Evolutionary conservation across 2,797 vertebrate genomes (phyloP), one percentile per base, ranked within the genome.

Genomic region (Sebastes nivosus): DNA sequence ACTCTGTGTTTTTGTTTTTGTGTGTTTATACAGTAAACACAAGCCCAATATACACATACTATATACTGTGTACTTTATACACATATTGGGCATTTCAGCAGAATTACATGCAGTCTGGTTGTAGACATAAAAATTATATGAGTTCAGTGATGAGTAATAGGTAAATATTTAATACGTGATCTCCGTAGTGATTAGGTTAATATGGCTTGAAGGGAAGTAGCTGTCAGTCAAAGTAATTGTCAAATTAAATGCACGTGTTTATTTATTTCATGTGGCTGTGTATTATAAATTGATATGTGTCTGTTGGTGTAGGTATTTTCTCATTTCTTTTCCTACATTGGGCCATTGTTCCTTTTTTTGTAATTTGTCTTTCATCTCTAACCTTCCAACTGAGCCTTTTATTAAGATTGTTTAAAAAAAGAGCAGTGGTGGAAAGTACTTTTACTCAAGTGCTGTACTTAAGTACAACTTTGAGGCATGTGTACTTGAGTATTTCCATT

Each of bases 111-210:
- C 59, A 52, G 52, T 4, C 18, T 52, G 18, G 14, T 32, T 59
- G 30, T 46, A 65, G 57, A 20, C 12, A 42, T 60, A 25, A 60
- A 30, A 64, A 8, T 59, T 1, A 25, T 27, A 73, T 10, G 16
- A 24, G 50, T 77, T 57, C 18, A 60, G 11, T 61, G 30, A 86
- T 79, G 58, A 75, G 14, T 67, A 52, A 83, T 52, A 9, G 18
- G 38, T 42, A 42, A 34, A 67, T 42, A 22, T 67, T 70, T 57
- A 46, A 54, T 10, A n/a, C 50, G 22, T 69, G 67, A 61, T 32
- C 59, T 59, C 46, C 58, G 18, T 36, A 52, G 54, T 54, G 58
- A 74, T 77, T 11, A 72, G 30, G 36, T 75, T 76, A 59, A 83
- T 72, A 32, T 74, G 50, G 38, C 58, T 24, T 66, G 30, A 80